Percentiles rank a stretch among this genome's conserved stretches.
Evolutionary conservation across 2,888 invertebrate species (phyloP).

Genomic region (Chymomyza caudatula): DNA sequence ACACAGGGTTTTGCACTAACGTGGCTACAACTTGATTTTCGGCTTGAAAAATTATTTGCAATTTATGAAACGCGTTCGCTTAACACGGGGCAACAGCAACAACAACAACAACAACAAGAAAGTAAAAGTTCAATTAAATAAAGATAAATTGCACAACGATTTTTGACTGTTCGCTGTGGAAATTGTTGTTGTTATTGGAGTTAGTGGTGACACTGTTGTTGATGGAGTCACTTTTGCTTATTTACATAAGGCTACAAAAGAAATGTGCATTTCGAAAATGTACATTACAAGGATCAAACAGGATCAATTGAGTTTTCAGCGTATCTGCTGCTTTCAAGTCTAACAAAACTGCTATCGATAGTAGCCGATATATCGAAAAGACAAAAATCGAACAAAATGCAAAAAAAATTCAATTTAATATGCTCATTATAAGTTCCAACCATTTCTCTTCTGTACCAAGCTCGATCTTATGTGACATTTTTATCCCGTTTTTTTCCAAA

Average conservation of each 20-base stretch:
- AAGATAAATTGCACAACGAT: slow-evolving; percentile 70
- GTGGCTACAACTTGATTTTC: slow-evolving; percentile 45
- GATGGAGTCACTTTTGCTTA: slow-evolving; percentile 5
- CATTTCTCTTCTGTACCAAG: too few relatives aligned
- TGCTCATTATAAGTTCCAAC: too few relatives aligned
- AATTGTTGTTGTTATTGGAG: slow-evolving; percentile 3
- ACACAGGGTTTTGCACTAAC: background rate
- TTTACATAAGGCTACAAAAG: slow-evolving; percentile 40
- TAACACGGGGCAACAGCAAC: slow-evolving; percentile 20
- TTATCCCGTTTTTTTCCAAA: too few relatives aligned
- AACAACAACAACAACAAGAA: slow-evolving; percentile 41
- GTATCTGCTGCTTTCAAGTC: too few relatives aligned
- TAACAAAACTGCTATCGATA: too few relatives aligned
- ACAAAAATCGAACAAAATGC: too few relatives aligned
- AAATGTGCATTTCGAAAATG: slow-evolving; percentile 21
- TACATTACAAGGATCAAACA: slow-evolving; percentile 19
- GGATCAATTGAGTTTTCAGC: background rate
- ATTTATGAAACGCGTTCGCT: slow-evolving; percentile 67
- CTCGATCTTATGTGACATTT: too few relatives aligned
- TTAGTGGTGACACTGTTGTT: background rate
- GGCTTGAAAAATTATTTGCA: slow-evolving; percentile 60
- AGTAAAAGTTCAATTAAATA: slow-evolving; percentile 69
- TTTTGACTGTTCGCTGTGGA: slow-evolving; percentile 18
- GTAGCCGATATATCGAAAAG: too few relatives aligned
- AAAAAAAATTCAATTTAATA: too few relatives aligned